A percentile compares a stretch with the other conserved stretches of the same genome.
These are phyloP conservation scores for Tyrophagus putrescentiae DNA, from an alignment of 1,140 invertebrate species.

Conservation along the genomic window DNA sequence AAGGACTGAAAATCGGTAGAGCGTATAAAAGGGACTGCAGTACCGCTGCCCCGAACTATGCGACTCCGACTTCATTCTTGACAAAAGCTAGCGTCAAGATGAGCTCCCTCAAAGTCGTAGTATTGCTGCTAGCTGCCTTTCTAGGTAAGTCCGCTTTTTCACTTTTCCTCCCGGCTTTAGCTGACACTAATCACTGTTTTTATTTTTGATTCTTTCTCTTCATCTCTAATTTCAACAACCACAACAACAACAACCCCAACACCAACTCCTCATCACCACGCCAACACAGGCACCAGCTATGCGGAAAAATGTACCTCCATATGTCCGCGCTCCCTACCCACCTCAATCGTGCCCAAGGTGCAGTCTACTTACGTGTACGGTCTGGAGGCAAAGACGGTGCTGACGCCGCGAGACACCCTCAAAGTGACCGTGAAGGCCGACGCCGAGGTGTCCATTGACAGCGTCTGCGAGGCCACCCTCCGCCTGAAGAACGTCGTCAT, in stretches of 20 bases:
- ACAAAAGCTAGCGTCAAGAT: too few species aligned
- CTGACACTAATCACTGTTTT: too few species aligned
- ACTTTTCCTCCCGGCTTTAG: too few species aligned
- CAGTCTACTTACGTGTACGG: conserved; percentile 8
- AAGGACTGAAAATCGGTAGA: too few species aligned
- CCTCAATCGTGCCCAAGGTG: background rate
- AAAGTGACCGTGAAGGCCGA: conserved; percentile 10
- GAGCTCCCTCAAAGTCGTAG: conserved; percentile 2
- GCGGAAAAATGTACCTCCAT: background rate
- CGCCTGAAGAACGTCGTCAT: conserved; percentile 1
- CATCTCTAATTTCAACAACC: too few species aligned
- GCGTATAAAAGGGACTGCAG: background rate
- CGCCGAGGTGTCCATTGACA: background rate
- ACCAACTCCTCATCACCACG: background rate
- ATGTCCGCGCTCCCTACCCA: background rate
- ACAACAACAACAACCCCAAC: background rate
- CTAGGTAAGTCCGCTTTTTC: conserved; percentile 4
- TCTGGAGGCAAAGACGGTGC: conserved; percentile 10
- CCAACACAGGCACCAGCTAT: background rate
- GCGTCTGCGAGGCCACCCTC: conserved; percentile 8
- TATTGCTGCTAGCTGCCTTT: background rate
- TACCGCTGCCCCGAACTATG: background rate
- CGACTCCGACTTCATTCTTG: background rate
- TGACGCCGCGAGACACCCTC: background rate
- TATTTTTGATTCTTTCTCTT: too few species aligned